A percentile compares a stretch with the other conserved stretches of the same genome.
phyloP scores from a whole-genome alignment of 2,113 vertebrate genomes.

The Hystrix brachyura region DNA sequence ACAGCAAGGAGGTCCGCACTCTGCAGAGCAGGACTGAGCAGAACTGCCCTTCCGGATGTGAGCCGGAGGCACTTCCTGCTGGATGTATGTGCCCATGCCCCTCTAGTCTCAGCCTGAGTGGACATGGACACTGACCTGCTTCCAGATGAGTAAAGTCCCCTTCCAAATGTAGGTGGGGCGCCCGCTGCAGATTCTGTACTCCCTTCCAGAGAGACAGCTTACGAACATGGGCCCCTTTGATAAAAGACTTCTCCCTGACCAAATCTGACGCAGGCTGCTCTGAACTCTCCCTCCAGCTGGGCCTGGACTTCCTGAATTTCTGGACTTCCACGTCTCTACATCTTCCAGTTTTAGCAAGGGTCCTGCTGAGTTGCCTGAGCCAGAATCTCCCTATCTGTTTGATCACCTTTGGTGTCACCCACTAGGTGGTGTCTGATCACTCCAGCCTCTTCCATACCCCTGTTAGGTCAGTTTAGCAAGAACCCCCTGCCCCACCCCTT shows the following conservation, averaged over 20 bases:
- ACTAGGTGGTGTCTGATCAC: neutral
- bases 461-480: neutral
- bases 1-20: neutral
- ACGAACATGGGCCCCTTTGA: neutral
- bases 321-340: accelerated
- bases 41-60: neutral
- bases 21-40: accelerated
- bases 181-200: too few species aligned
- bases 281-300: neutral
- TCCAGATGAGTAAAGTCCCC: neutral
- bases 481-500: neutral
- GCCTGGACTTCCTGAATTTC: accelerated
- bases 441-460: neutral
- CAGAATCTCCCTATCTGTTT: neutral
- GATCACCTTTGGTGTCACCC: neutral
- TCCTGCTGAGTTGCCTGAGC: too few species aligned
- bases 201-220: neutral
- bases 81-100: accelerated
- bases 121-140: neutral
- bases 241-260: neutral
- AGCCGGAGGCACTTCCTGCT: neutral
- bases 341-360: neutral
- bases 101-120: neutral
- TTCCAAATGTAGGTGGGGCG: neutral
- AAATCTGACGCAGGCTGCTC: neutral